A percentile compares a stretch with the other conserved stretches of the same genome.
Conservation (phyloP, 1,140 invertebrate species). For the Rhizoglyphus robini region DNA sequence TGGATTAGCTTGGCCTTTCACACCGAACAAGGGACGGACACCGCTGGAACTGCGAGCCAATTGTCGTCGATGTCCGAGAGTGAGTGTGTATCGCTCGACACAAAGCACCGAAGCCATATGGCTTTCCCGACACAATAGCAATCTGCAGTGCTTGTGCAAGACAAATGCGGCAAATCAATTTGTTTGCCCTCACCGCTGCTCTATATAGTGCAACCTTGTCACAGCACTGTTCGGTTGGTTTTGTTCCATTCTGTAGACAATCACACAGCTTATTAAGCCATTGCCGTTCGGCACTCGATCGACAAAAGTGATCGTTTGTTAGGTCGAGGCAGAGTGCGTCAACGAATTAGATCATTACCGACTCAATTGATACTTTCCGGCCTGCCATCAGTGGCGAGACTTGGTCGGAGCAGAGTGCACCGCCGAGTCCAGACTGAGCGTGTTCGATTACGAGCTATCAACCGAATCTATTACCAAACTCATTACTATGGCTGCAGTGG, state of each 20-base stretch:
- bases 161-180: conserved; percentile 5
- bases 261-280: not conserved
- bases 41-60: not conserved
- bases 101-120: not conserved
- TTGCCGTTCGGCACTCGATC: not conserved
- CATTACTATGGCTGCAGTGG: not conserved
- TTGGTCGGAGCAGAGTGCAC: not conserved
- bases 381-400: no score
- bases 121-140: not conserved
- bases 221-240: no score
- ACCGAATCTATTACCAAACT: conserved; percentile 10
- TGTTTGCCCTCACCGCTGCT: not conserved
- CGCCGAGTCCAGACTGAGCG: not conserved
- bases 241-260: not conserved
- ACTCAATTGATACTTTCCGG: conserved; percentile 11
- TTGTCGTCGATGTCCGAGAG: not conserved
- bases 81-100: not conserved
- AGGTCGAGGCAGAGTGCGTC: not conserved
- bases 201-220: not conserved
- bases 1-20: conserved; percentile 9
- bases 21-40: conserved; percentile 6
- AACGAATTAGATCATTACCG: conserved; percentile 10
- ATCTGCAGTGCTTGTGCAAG: not conserved
- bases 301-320: not conserved
- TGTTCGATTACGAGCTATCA: conserved; percentile 1